A percentile compares a stretch with the other conserved stretches of the same genome.
Evolutionary conservation across 2,797 vertebrate genomes (phyloP).

Genomic region (Channa striata): DNA sequence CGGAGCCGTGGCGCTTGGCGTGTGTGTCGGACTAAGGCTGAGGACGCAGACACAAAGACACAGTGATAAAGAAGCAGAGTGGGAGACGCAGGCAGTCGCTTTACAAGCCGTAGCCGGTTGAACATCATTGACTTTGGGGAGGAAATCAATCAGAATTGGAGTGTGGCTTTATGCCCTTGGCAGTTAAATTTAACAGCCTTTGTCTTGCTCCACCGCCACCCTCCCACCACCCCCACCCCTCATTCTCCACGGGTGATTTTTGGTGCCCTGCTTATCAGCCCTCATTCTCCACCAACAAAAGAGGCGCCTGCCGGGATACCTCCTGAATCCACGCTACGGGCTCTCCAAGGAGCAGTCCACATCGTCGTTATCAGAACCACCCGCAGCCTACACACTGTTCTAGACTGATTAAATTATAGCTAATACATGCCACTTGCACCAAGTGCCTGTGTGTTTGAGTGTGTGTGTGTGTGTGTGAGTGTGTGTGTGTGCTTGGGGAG

Average conservation of each 20-base stretch:
- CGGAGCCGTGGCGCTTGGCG: not conserved
- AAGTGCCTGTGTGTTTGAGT: too few species aligned
- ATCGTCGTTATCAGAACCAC: conserved; percentile 66
- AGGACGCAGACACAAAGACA: conserved; percentile 27
- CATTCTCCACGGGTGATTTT: conserved; percentile 62
- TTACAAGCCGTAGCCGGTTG: conserved; percentile 48
- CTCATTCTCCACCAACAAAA: conserved; percentile 72
- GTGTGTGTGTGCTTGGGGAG: not conserved
- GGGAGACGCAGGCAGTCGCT: conserved; percentile 34
- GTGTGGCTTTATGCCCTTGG: conserved; percentile 60
- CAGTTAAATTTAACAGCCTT: conserved; percentile 71
- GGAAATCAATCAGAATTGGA: conserved; percentile 76
- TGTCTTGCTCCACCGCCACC: conserved; percentile 52
- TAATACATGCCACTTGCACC: conserved; percentile 54
- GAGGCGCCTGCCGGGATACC: conserved; percentile 59
- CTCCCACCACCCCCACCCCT: conserved; percentile 22
- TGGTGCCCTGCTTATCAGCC: conserved; percentile 76
- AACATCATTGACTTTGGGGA: conserved; percentile 67
- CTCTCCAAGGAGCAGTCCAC: conserved; percentile 65
- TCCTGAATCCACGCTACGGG: conserved; percentile 58
- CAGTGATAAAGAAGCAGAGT: conserved; percentile 29
- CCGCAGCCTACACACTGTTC: conserved; percentile 55
- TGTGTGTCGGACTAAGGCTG: conserved; percentile 7
- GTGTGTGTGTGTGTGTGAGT: conserved; percentile 30
- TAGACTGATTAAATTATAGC: conserved; percentile 76